Base-by-base conservation (phyloP, 2,113 vertebrate species). In the Furnarius figulus region DNA sequence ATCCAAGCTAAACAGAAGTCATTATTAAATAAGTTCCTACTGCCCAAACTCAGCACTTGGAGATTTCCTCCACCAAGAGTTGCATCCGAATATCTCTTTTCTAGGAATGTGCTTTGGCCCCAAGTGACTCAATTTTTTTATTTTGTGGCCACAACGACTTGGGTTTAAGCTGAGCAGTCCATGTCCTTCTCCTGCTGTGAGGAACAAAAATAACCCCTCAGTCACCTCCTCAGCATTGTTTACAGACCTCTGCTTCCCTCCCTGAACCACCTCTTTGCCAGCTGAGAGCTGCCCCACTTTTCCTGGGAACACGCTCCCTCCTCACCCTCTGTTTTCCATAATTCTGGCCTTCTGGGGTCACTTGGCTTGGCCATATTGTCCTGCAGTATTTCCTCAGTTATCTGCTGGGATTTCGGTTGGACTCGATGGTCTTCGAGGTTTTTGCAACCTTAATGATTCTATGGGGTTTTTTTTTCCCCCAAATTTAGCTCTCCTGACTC, bases 51-150 rank as follows among this genome's bases (percentile, higher is more conserved):
- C 71, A 72, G 24, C 18, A 8, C 47, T 83, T 55, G 14, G 42
- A 62, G 9, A 47, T 46, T 46, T 65, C 24, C 40, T 35, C 52
- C 6, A 28, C 7, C 3, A 1, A 10, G 1, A 24, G 22, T 40
- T 8, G 1, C 33, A 47, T 10, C 15, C 1, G 1, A 21, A 1
- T 22, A 30, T 52, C 49, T 1, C 0, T 7, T 10, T 86, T 35
- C 87, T 35, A 19, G 1, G 35, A 47, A 52, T 47, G 42, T 7
- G 5, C 52, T 49, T 21, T n/a, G 52, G 50, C 79, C 80, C n/a
- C 39, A 9, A 0, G 12, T 30, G 77, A 56, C 55, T 84, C 33
- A 37, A 27, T 27, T 27, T 27, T 86, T 63, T 80, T n/a, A 30
- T 55, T 79, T 66, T 42, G 31, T 72, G 33, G 47, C 42, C 56